phyloP scores from a whole-genome alignment of 92 coral and sea anemone genomes.

The Actinostola sp. region DNA sequence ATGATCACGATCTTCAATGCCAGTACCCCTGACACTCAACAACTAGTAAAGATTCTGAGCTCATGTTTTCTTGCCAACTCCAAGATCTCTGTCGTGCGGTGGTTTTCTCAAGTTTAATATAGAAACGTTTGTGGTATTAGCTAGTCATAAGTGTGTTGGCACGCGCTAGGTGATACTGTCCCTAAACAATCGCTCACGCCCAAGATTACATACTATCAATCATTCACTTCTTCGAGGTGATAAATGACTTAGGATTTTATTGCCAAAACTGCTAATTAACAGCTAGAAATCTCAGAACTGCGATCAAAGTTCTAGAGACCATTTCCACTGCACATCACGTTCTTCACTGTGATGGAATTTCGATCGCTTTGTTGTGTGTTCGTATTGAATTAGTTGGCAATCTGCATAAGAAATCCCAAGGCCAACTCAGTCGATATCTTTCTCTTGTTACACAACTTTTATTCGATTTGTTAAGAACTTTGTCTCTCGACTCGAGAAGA shows the following conservation, averaged over 20 bases:
- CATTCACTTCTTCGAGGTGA: conserved; percentile 16
- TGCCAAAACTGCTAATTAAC: conserved; percentile 12
- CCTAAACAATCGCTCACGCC: conserved; percentile 49
- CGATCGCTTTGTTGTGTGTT: not conserved
- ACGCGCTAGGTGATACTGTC: conserved; percentile 32
- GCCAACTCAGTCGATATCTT: not conserved
- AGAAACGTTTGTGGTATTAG: too few species aligned
- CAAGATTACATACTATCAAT: conserved; percentile 20
- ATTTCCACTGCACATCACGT: not conserved
- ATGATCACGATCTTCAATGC: not conserved
- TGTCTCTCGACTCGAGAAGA: too few species aligned
- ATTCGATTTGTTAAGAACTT: too few species aligned
- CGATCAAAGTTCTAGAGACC: too few species aligned
- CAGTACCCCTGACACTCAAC: not conserved
- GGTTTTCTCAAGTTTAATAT: too few species aligned
- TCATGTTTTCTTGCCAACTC: too few species aligned
- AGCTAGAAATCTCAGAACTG: not conserved
- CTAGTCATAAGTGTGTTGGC: conserved; percentile 5
- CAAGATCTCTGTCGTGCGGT: too few species aligned
- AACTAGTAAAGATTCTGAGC: not conserved
- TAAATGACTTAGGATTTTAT: conserved; percentile 13
- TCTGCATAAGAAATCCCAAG: conserved; percentile 1
- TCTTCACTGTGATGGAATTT: conserved; percentile 5
- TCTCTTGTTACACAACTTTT: too few species aligned
- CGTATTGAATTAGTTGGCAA: not conserved